Evolutionary conservation across 2,797 vertebrate genomes (phyloP), one percentile per base, ranked within the genome.

Genomic region (Tarsius wallacei): DNA sequence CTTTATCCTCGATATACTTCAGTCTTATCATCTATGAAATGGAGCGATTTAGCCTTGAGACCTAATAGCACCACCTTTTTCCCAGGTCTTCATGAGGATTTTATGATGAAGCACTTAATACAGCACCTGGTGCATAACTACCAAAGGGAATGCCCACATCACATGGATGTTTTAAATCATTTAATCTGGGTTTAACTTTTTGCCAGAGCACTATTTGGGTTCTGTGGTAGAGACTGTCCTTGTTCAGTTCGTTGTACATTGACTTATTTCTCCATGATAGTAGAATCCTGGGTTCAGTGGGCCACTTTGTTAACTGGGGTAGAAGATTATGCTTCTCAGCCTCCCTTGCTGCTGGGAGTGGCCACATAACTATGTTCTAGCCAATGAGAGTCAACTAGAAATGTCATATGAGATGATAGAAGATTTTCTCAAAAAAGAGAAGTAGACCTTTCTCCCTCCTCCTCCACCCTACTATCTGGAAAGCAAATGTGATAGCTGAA

Each of bases 331-430:
- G 71, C 28, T 77, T 70, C 16, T 64, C 33, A 91, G 55, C 22
- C 19, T 76, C 19, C 51, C 47, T 88, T 93, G 74, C 51, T 88
- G n/a, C 19, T 68, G 21, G 28, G 17, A 21, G 12, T 28, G 68
- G 24, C 22, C 64, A 24, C 1, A 4, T 36, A 36, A 14, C 24
- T 9, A 13, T 8, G n/a, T 81, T 80, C n/a, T 5, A 73, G 53
- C 13, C 31, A 90, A 8, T 53, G 22, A 80, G 31, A 96, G 93
- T 47, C 88, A 88, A 51, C 33, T 51, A 83, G 57, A 86, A 59
- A 42, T 42, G 15, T 31, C 36, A 6, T 4, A 16, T 74, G 53
- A 2, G 19, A 36, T 87, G 87, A 16, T 61, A 49, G 42, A 13
- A 57, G 42, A 85, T 53, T 15, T 64, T 84, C 63, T 90, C 42